These are phyloP conservation scores for Mantis religiosa DNA, from an alignment of 2,888 invertebrate species.

Conservation along the genomic window DNA sequence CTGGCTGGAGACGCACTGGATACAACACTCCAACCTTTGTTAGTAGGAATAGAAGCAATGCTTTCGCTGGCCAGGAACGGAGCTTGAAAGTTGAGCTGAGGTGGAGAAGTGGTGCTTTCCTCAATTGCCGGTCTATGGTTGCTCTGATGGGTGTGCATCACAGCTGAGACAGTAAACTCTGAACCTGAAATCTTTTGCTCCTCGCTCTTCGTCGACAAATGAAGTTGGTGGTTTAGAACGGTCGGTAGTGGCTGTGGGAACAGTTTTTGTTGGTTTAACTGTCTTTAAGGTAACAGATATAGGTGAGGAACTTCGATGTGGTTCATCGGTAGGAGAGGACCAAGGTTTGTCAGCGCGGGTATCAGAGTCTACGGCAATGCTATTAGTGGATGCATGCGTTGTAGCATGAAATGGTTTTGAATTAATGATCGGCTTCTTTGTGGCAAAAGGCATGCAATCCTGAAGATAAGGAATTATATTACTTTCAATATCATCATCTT, in stretches of 20 bases:
- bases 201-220: background rate
- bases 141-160: constrained; percentile 43
- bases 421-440: constrained; percentile 39
- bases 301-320: constrained; percentile 1
- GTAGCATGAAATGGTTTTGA: background rate
- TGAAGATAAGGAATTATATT: constrained; percentile 48
- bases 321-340: background rate
- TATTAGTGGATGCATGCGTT: background rate
- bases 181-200: constrained; percentile 31
- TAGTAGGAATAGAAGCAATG: constrained; percentile 51
- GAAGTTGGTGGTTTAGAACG: constrained; percentile 32
- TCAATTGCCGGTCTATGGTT: constrained; percentile 20
- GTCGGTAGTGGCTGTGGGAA: background rate
- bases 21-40: constrained; percentile 60
- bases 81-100: constrained; percentile 31
- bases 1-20: constrained; percentile 1
- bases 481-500: constrained; percentile 40
- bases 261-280: background rate
- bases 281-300: constrained; percentile 28
- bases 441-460: constrained; percentile 45
- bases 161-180: constrained; percentile 45
- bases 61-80: constrained; percentile 54
- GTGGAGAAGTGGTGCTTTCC: constrained; percentile 13
- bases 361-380: background rate
- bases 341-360: background rate